Conservation (phyloP, 2,888 invertebrate species). For the Dinocampus coccinellae region DNA sequence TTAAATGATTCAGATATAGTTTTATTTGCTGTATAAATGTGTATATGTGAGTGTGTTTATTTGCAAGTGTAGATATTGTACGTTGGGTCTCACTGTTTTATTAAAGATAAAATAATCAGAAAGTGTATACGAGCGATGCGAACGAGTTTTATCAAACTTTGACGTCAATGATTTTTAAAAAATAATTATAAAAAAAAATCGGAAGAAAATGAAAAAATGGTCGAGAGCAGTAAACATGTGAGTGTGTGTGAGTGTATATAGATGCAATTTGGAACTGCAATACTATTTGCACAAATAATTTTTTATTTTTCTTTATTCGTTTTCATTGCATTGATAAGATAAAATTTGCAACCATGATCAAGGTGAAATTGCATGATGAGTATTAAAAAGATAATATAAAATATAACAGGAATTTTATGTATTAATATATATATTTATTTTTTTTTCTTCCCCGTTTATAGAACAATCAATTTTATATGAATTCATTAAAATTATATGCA, state of each 20-base stretch:
- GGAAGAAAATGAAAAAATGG: neutral
- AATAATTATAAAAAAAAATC: neutral
- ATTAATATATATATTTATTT: too few species aligned
- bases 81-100: neutral
- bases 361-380: neutral
- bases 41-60: neutral
- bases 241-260: neutral
- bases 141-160: neutral
- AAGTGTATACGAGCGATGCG: neutral
- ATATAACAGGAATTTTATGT: neutral
- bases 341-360: neutral
- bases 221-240: neutral
- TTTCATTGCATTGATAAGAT: neutral
- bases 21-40: neutral
- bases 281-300: neutral
- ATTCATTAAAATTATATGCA: too few species aligned
- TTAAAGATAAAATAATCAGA: slow-evolving; percentile 1
- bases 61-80: slow-evolving; percentile 5
- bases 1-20: neutral
- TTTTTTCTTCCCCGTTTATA: too few species aligned
- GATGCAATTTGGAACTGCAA: neutral
- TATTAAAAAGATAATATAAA: neutral
- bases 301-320: neutral
- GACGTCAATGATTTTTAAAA: neutral
- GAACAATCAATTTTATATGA: too few species aligned